Evolutionary conservation across 2,888 invertebrate species (phyloP).

Genomic region (Abrostola tripartita): DNA sequence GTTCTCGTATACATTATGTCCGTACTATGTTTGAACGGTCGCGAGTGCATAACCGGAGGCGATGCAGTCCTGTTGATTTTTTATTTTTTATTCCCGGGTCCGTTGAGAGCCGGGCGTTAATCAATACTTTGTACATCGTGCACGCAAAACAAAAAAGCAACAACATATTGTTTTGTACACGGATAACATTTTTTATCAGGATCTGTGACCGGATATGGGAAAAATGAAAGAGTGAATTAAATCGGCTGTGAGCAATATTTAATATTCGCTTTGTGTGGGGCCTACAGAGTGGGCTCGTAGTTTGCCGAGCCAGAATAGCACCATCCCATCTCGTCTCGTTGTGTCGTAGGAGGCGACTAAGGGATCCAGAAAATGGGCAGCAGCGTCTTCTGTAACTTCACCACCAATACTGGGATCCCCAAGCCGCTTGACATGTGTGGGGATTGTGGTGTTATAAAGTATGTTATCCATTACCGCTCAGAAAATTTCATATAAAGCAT

Average conservation of each 20-base stretch:
- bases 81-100: conserved; percentile 74
- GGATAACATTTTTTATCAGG: conserved; percentile 68
- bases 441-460: too few species aligned
- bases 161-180: conserved; percentile 58
- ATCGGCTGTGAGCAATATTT: conserved; percentile 62
- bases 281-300: conserved; percentile 35
- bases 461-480: too few species aligned
- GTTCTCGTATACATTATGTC: conserved; percentile 53
- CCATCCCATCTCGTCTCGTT: too few species aligned
- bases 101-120: conserved; percentile 73
- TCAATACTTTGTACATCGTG: conserved; percentile 74
- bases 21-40: conserved; percentile 66
- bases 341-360: too few species aligned
- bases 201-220: conserved; percentile 57
- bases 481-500: too few species aligned
- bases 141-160: conserved; percentile 63
- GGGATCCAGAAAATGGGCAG: too few species aligned
- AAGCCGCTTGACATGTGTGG: too few species aligned
- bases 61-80: conserved; percentile 71
- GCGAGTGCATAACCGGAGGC: conserved; percentile 74
- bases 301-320: too few species aligned
- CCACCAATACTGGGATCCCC: too few species aligned
- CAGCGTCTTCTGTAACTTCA: too few species aligned
- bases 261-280: conserved; percentile 52
- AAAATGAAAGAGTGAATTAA: conserved; percentile 60